These are phyloP conservation scores for Apamea monoglypha DNA, from an alignment of 2,888 invertebrate species.

Conservation along the genomic window DNA sequence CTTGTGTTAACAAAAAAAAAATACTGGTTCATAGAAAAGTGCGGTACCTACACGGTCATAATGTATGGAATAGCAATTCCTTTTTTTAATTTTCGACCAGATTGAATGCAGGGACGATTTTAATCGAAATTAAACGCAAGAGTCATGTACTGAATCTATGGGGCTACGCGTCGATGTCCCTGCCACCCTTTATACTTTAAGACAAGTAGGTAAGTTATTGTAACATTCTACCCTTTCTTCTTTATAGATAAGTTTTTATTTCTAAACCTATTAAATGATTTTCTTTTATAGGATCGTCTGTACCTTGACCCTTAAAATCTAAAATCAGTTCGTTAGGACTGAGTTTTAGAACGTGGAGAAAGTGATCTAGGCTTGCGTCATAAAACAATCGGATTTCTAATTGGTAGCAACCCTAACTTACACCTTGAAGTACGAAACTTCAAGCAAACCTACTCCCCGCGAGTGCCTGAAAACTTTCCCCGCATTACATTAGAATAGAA, in stretches of 20 bases:
- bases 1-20: too few relatives aligned
- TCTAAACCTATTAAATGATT: not conserved
- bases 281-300: not conserved
- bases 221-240: not conserved
- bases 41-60: too few relatives aligned
- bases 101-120: too few relatives aligned
- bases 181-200: not conserved
- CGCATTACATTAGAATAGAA: conserved; percentile 1
- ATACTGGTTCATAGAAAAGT: too few relatives aligned
- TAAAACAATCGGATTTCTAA: not conserved
- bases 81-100: too few relatives aligned
- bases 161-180: too few relatives aligned
- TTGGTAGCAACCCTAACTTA: conserved; percentile 9
- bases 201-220: not conserved
- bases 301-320: too few relatives aligned
- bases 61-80: too few relatives aligned
- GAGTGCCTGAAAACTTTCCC: conserved; percentile 36
- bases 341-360: too few relatives aligned
- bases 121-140: too few relatives aligned
- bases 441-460: conserved; percentile 7
- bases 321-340: too few relatives aligned
- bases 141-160: too few relatives aligned
- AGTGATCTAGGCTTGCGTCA: not conserved
- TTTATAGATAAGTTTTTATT: not conserved
- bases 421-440: conserved; percentile 19